Evolutionary conservation across 2,888 invertebrate species (phyloP), one percentile per base, ranked within the genome.

Genomic region (Rhyacophila evoluta): DNA sequence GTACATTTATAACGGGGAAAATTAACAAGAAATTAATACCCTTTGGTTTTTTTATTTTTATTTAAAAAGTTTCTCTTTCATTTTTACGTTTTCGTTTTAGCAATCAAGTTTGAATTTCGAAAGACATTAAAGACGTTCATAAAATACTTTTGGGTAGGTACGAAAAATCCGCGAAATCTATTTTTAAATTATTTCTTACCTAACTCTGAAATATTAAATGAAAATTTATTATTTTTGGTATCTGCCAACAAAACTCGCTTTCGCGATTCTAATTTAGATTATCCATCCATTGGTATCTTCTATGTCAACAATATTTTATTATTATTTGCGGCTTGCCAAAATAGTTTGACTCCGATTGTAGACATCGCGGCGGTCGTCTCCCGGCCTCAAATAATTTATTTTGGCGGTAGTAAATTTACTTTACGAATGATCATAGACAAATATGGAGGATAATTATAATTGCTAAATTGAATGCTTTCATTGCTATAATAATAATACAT

Each of bases 211-310:
- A 55, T 19, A 19, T 55, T 55, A 5, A 55, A 55, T 55, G 25
- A 55, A 2, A 55, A 4, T 33, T 33, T 25, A 55, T 55, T 55
- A 55, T 19, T 55, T 5, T 15, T 19, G 1, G 8, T 55, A 25
- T 25, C 19, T 55, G 55, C 55, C 25, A 19, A 55, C 55, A 25
- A 41, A 15, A 41, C 41, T 41, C 29, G 29, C 29, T 33, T 33
- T 41, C 12, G 55, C 25, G 55, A 55, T 55, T 55, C 19, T 55
- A 55, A 55, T 55, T 55, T 55, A 55, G 55, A 55, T 55, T 55
- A 25, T 19, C 55, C 55, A 19, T 55, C 25, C 55, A 25, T 55
- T 55, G 55, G 55, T 25, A 55, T 25, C 8, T 25, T 55, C 19
- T 25, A 15, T 55, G 55, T 55, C 12, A 55, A 55, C 55, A 55